Percentiles rank a stretch among this genome's conserved stretches.
Evolutionary conservation across 2,888 invertebrate genomes (phyloP).

Genomic region (Aquatica leii): DNA sequence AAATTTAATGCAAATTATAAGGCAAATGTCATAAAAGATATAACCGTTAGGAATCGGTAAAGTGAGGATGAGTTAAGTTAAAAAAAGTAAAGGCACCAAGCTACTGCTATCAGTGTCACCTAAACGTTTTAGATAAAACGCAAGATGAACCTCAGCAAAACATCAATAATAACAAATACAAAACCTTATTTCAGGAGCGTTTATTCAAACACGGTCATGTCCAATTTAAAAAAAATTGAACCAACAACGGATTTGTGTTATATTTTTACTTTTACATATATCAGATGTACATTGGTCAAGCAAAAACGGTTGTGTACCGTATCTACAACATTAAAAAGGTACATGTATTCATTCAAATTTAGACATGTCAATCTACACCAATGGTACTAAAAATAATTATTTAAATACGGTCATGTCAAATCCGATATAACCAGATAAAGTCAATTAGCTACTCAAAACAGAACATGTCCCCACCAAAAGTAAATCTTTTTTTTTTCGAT

Average conservation of each 20-base stretch:
- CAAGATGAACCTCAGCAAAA: too few relatives aligned
- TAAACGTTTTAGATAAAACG: too few relatives aligned
- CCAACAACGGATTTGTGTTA: conserved; percentile 2
- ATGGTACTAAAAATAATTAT: conserved; percentile 2
- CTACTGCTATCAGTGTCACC: too few relatives aligned
- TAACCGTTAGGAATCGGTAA: too few relatives aligned
- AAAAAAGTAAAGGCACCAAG: too few relatives aligned
- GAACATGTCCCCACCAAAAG: conserved; percentile 1
- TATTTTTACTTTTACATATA: background rate
- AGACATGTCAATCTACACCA: conserved; percentile 2
- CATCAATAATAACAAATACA: too few relatives aligned
- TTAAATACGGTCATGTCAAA: conserved; percentile 1
- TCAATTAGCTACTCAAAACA: conserved; percentile 1
- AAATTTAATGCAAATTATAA: too few relatives aligned
- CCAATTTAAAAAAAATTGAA: background rate
- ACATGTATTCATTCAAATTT: conserved; percentile 4
- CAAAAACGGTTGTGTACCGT: background rate
- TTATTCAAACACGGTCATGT: background rate
- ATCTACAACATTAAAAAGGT: background rate
- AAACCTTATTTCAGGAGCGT: background rate
- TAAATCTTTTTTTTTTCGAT: background rate
- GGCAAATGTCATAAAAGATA: too few relatives aligned
- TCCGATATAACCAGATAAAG: conserved; percentile 5
- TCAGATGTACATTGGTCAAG: conserved; percentile 4
- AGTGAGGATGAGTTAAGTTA: too few relatives aligned